Base-by-base conservation (phyloP, 2,113 vertebrate species). In the Pycnonotus jocosus region DNA sequence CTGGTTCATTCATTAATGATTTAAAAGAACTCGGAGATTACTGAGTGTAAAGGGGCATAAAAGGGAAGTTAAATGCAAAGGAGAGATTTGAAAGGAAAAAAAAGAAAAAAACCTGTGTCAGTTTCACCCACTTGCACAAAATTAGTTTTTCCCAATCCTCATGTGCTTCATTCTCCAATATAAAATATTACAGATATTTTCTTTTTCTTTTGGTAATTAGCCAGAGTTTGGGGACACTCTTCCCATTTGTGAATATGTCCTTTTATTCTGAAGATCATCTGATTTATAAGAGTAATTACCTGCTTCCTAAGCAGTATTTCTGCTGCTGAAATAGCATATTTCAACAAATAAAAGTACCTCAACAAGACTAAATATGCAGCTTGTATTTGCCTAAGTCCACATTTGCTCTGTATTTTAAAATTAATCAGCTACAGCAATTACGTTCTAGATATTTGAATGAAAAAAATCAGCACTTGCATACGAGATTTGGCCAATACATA, bases 1-100 rank as follows among this genome's bases (percentile, higher is more conserved):
- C 45, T 87, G 45, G 81, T 91, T 95, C 78, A 65, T 85, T 97
- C 89, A 90, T 95, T 85, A 95, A 95, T 93, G 87, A 94, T 87
- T 96, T 91, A 93, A 82, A 82, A 87, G 60, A 90, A 40, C 70
- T 81, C 91, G 57, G 61, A 91, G 57, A 95, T 82, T 82, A 80
- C 42, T 85, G 51, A 15, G 38, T 66, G 47, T 65, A 86, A 92
- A 87, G 45, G 21, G 42, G 19, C 20, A 88, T 90, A 88, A 85
- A 85, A 90, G 8, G 11, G 35, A 92, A 91, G 37, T 69, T 81
- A 89, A 89, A 91, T 57, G 73, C 35, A 64, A 87, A 54, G 60
- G 10, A 91, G 15, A 57, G 4, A 88, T 38, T 65, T 16, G 33
- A n/a, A 66, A 37, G 28, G 61, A 68, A 48, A 45, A 53, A 60